phyloP scores from a whole-genome alignment of 1,140 invertebrate species.

The Trypoxylus dichotomus region DNA sequence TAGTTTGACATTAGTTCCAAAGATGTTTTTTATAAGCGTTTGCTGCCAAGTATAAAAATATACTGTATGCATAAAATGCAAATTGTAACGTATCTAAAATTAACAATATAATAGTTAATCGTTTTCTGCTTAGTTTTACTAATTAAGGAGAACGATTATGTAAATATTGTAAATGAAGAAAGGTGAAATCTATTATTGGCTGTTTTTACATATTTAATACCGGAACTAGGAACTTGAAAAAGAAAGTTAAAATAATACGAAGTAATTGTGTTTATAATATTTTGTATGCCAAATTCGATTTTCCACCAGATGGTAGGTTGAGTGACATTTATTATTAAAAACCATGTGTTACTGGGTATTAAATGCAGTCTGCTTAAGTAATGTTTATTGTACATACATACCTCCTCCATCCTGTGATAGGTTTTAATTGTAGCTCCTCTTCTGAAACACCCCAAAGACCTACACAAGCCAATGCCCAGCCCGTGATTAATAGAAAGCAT shows the following conservation, averaged over 20 bases:
- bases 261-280: neutral
- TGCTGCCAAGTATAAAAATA: no score
- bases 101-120: no score
- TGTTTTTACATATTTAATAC: neutral
- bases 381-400: conserved; percentile 53
- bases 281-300: neutral
- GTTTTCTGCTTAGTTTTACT: neutral
- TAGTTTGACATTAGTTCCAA: no score
- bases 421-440: conserved; percentile 71
- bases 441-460: conserved; percentile 76
- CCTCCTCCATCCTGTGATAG: conserved; percentile 82
- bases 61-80: neutral
- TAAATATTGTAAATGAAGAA: neutral
- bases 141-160: neutral
- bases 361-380: no score
- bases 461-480: conserved; percentile 78
- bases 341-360: no score
- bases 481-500: conserved; percentile 71
- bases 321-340: no score
- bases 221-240: neutral
- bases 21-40: no score
- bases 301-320: no score
- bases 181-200: neutral
- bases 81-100: neutral
- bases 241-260: neutral